Conservation (phyloP, 1,140 invertebrate genomes). For the Aphis gossypii region DNA sequence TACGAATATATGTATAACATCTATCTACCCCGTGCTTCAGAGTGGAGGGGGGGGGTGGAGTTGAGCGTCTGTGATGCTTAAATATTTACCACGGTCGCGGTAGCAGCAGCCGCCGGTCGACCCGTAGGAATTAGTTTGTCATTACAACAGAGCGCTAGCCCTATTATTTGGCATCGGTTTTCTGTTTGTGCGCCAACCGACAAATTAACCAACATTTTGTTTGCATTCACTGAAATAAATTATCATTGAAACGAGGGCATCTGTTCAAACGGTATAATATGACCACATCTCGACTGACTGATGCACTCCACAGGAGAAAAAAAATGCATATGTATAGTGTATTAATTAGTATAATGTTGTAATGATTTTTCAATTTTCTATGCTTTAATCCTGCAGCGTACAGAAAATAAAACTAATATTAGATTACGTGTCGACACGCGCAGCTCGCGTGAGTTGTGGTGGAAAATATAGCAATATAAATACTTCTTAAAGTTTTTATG, state of each 20-base stretch:
- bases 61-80: background rate
- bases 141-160: background rate
- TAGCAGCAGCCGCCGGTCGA: background rate
- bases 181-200: slow-evolving; percentile 56
- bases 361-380: background rate
- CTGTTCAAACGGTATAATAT: slow-evolving; percentile 15
- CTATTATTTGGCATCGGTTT: slow-evolving; percentile 53
- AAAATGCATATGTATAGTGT: background rate
- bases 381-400: background rate
- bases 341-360: background rate
- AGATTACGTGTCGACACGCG: background rate
- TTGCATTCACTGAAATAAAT: slow-evolving; percentile 30
- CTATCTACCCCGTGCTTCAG: background rate
- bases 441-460: background rate
- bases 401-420: background rate
- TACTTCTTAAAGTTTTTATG: background rate
- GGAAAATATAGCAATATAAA: background rate
- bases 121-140: slow-evolving; percentile 55
- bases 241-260: slow-evolving; percentile 34
- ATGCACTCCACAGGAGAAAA: background rate
- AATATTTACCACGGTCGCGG: slow-evolving; percentile 42
- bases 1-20: background rate
- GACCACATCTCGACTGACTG: background rate
- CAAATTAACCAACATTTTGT: slow-evolving; percentile 55
- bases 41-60: background rate